Percentiles rank a stretch among this genome's conserved stretches.
These are phyloP conservation scores for Pocillopora verrucosa DNA, from an alignment of 64 coral and sea anemone genomes.

Conservation along the genomic window DNA sequence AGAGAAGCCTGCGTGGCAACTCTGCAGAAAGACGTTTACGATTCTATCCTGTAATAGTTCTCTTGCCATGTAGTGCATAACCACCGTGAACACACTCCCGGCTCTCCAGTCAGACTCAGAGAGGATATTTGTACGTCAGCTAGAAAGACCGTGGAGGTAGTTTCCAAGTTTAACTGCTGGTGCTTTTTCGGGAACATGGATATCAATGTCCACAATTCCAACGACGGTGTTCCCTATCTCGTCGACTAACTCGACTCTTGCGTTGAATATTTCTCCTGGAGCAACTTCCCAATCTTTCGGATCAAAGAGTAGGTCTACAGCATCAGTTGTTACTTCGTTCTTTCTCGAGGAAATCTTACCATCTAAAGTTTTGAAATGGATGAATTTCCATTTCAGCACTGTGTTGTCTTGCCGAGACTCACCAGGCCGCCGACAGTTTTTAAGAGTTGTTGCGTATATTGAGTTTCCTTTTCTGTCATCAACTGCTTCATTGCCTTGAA, in stretches of 20 bases:
- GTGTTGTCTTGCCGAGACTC: conserved; percentile 48
- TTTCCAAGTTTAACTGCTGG: not conserved
- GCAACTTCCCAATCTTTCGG: conserved; percentile 65
- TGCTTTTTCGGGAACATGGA: not conserved
- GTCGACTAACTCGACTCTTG: conserved; percentile 60
- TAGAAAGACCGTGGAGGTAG: not conserved
- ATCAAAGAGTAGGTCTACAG: conserved; percentile 54
- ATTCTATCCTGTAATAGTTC: not conserved
- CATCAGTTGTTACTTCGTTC: conserved; percentile 63
- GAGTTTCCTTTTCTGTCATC: conserved; percentile 54
- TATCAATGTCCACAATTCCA: conserved; percentile 64
- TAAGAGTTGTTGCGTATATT: conserved; percentile 68
- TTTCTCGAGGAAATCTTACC: conserved; percentile 20
- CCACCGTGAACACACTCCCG: not conserved
- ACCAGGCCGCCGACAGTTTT: conserved; percentile 60
- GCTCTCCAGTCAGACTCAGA: not conserved
- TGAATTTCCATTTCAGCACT: conserved; percentile 67
- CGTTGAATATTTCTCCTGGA: conserved; percentile 73
- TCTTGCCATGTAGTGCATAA: not conserved
- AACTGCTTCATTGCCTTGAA: conserved; percentile 51
- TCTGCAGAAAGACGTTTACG: not conserved
- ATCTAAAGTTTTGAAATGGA: conserved; percentile 39
- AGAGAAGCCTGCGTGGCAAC: conserved; percentile 41
- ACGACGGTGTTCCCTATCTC: conserved; percentile 62
- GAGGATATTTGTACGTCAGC: not conserved